A percentile compares a stretch with the other conserved stretches of the same genome.
phyloP scores from a whole-genome alignment of 2,888 invertebrate species.

The Aspidapion aeneum region DNA sequence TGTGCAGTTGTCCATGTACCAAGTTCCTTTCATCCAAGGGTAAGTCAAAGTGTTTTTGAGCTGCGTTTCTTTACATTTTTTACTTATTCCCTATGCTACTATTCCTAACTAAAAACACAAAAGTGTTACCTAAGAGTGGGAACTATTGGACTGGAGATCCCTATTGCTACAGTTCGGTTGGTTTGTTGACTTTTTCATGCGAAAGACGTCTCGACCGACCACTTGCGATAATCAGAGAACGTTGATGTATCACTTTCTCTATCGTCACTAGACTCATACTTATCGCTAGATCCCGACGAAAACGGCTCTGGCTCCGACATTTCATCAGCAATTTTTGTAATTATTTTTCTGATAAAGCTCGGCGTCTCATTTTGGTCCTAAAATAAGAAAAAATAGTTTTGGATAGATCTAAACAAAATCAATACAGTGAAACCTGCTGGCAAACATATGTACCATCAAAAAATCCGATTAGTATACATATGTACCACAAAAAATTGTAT shows the following conservation, averaged over 20 bases:
- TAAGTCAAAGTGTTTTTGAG: too few species aligned
- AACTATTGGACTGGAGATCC: too few species aligned
- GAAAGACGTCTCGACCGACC: too few species aligned
- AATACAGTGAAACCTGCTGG: not conserved
- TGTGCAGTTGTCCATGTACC: too few species aligned
- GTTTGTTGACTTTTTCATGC: too few species aligned
- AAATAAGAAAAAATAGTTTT: not conserved
- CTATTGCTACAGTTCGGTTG: too few species aligned
- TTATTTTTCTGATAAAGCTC: not conserved
- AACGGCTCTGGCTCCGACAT: not conserved
- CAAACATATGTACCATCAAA: not conserved
- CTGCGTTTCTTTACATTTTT: too few species aligned
- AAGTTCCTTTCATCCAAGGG: too few species aligned
- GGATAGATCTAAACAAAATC: not conserved
- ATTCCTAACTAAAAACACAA: too few species aligned
- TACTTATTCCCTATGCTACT: too few species aligned
- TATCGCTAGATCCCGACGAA: not conserved
- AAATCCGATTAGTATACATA: not conserved
- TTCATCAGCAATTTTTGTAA: not conserved
- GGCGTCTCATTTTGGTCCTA: not conserved
- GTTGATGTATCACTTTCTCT: not conserved
- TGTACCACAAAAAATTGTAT: too few species aligned
- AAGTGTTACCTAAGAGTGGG: too few species aligned
- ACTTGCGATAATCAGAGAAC: not conserved
- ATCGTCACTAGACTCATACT: not conserved